Evolutionary conservation across 2,888 invertebrate genomes (phyloP), one percentile per base, ranked within the genome.

Genomic region (Pheosia gnoma): DNA sequence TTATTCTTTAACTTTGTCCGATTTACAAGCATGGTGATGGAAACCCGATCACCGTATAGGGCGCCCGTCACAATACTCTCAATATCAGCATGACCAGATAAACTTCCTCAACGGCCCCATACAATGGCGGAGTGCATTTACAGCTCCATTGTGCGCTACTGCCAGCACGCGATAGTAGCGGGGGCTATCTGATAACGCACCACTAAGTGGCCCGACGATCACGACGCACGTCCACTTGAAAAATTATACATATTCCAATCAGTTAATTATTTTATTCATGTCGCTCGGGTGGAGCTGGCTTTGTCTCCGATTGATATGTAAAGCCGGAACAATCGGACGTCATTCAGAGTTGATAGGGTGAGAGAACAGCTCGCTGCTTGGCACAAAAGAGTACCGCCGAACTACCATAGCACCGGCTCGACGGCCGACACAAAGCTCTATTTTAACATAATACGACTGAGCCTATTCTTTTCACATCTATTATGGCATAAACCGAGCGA

Each of bases 171-270:
- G 83, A 88, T 84, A 82, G 78, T 66, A 67, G 25, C 71, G 75
- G 79, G 78, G 75, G 77, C 78, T 88, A 90, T 91, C 90, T 84
- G 91, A 92, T 92, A 89, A 85, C 73, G 70, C 77, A 72, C 76
- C 82, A 83, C 87, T 91, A 90, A 92, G 92, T 91, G 91, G 89
- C 82, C 83, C 72, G 69, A 79, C 85, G 86, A 85, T 82, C 86
- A 80, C 82, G 77, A 80, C 77, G 79, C 70, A 70, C 71, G 73
- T 83, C 81, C 81, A 80, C 87, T 87, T 90, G 90, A 91, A 91
- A 90, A 91, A 91, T 93, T 92, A 93, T 91, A 93, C 91, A 93
- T 92, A 93, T 89, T 92, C 91, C 89, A 88, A 90, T 91, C 93
- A 87, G 92, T 90, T 93, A 93, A 93, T 93, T 92, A 93, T 92